Evolutionary conservation across 53 echinoderm and acorn worm genomes (phyloP), one percentile per base, ranked within the genome.

Genomic region (Astropecten irregularis): DNA sequence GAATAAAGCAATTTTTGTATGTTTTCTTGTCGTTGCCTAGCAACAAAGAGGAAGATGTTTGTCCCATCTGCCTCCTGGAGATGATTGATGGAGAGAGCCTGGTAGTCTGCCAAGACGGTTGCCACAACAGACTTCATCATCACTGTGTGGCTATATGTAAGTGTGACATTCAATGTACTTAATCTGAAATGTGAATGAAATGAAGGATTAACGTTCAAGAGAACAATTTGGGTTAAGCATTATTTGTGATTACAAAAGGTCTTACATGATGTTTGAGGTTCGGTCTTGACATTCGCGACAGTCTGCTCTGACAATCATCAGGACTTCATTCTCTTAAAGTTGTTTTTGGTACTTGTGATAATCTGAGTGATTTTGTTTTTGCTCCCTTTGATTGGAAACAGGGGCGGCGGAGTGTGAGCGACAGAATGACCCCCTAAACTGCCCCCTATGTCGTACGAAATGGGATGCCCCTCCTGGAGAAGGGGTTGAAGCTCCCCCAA

Each of bases 31-130:
- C 42, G 22, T 62, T 36, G 46, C 69, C 3, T 51, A 69, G 44
- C 39, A 93, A 85, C 72, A 88, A 87, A 50, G 92, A 99, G 46
- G 99, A 99, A 56, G 86, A 90, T 31, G 63, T 92, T 46, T 99
- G 99, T 84, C 99, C 99, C 4, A 99, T 99, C 56, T 99, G 99
- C 40, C 89, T 99, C 28, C 73, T 99, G 77, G 92, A 92, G 40
- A 99, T 99, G 99, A 83, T 95, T 20, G 99, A 99, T 38, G 99
- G 99, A 40, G 99, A 99, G 66, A 93, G 93, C 54, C 76, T 99
- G 34, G 99, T 99, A 53, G 88, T 92, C 42, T 99, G 99, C 67
- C 85, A 92, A 69, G 87, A 88, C 27, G 99, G 99, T 11, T 99
- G 99, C 82, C 91, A 88, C 40, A 99, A 99, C 68, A 85, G 83